Conservation (phyloP, 2,113 vertebrate species). For the Rhinopomastus cyanomelas region DNA sequence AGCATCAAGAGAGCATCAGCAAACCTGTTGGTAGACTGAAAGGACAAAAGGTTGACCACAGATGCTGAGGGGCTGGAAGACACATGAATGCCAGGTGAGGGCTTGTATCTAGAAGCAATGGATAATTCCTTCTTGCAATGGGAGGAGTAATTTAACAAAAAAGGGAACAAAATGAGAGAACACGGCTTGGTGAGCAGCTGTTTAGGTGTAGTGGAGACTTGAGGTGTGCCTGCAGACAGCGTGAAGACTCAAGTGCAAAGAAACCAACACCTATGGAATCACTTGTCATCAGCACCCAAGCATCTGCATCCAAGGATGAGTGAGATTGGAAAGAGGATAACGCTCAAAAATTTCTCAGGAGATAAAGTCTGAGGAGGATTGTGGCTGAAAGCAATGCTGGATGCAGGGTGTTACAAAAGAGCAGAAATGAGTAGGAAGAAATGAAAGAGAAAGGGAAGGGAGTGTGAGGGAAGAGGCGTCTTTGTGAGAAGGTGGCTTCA, state of each 20-base stretch:
- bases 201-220: not conserved
- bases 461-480: not conserved
- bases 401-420: not conserved
- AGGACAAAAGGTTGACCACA: not conserved
- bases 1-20: not conserved
- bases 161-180: not conserved
- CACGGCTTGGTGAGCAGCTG: not conserved
- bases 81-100: not conserved
- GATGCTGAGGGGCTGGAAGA: not conserved
- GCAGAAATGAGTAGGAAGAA: not conserved
- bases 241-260: not conserved
- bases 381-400: not conserved
- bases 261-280: not conserved
- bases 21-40: not conserved
- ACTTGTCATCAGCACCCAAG: not conserved
- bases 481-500: not conserved
- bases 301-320: not conserved
- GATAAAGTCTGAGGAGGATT: not conserved
- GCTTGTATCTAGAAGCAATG: not conserved
- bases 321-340: not conserved
- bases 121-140: not conserved
- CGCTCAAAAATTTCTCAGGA: not conserved
- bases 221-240: not conserved
- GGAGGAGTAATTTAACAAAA: not conserved
- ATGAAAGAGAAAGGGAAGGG: not conserved